phyloP scores from a whole-genome alignment of 2,888 invertebrate species.

The Iphiclides podalirius region DNA sequence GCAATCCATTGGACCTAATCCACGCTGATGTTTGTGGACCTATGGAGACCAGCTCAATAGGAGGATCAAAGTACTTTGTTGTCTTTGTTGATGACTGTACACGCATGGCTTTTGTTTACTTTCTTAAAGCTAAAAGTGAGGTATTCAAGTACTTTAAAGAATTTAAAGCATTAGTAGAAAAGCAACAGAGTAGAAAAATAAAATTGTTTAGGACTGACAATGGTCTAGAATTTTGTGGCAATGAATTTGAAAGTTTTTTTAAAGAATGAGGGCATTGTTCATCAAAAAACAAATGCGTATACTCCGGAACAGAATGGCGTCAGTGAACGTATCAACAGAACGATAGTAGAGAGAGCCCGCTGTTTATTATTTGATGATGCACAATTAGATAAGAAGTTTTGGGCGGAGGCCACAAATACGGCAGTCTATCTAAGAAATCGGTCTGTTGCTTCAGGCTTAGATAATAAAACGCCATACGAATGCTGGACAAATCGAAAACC shows the following conservation, averaged over 20 bases:
- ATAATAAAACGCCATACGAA: not conserved
- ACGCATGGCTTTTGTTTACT: conserved; percentile 18
- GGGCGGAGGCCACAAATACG: not conserved
- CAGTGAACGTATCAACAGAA: not conserved
- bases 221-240: not conserved
- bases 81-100: conserved; percentile 26
- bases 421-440: not conserved
- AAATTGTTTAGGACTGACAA: conserved; percentile 21
- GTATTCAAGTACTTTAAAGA: conserved; percentile 15
- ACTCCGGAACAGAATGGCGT: too few relatives aligned
- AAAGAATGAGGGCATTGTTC: too few relatives aligned
- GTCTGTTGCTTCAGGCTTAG: not conserved
- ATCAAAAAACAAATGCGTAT: not conserved
- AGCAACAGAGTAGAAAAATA: conserved; percentile 21
- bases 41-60: conserved; percentile 29
- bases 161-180: conserved; percentile 21
- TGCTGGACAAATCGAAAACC: too few relatives aligned
- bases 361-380: conserved; percentile 2
- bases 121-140: conserved; percentile 20
- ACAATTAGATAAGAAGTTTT: not conserved
- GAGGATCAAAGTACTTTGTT: conserved; percentile 22
- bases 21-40: conserved; percentile 38
- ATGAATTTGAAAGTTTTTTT: too few relatives aligned
- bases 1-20: conserved; percentile 29
- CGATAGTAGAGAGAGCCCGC: not conserved